Conservation (phyloP, 1,140 invertebrate genomes). For the Drosophila persimilis region DNA sequence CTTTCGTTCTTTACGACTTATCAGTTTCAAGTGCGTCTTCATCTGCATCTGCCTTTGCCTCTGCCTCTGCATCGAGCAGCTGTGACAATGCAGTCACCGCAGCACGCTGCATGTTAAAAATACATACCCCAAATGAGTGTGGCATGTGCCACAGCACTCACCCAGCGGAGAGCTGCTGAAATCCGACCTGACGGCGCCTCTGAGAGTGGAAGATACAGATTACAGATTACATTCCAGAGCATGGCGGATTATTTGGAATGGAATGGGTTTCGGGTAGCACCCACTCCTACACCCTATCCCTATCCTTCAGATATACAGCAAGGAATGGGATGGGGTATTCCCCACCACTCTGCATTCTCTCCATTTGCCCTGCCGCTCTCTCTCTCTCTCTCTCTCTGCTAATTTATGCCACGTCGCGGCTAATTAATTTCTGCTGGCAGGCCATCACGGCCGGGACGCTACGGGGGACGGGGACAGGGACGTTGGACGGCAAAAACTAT, state of each 20-base stretch:
- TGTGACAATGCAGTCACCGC: conserved; percentile 35
- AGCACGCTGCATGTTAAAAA: conserved; percentile 56
- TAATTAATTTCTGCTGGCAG: conserved; percentile 75
- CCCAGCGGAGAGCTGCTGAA: conserved; percentile 4
- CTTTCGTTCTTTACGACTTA: conserved; percentile 39
- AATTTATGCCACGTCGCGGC: conserved; percentile 74
- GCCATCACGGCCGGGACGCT: conserved; percentile 24
- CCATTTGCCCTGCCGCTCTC: background rate
- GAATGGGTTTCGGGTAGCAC: background rate
- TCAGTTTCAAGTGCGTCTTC: conserved; percentile 36
- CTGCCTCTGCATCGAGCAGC: conserved; percentile 17
- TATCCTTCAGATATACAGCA: too few species aligned
- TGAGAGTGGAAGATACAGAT: background rate
- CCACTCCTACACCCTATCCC: too few species aligned
- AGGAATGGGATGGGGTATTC: too few species aligned
- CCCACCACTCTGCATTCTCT: conserved; percentile 3
- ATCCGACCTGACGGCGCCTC: conserved; percentile 6
- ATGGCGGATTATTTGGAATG: background rate
- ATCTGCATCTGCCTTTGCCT: conserved; percentile 37
- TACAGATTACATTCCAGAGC: background rate
- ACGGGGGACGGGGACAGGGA: too few species aligned
- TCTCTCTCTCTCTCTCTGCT: conserved; percentile 28
- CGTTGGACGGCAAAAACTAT: conserved; percentile 27
- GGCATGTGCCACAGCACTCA: conserved; percentile 68
- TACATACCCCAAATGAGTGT: conserved; percentile 67